phyloP scores from a whole-genome alignment of 92 coral and sea anemone genomes.

The Actinostola sp. region DNA sequence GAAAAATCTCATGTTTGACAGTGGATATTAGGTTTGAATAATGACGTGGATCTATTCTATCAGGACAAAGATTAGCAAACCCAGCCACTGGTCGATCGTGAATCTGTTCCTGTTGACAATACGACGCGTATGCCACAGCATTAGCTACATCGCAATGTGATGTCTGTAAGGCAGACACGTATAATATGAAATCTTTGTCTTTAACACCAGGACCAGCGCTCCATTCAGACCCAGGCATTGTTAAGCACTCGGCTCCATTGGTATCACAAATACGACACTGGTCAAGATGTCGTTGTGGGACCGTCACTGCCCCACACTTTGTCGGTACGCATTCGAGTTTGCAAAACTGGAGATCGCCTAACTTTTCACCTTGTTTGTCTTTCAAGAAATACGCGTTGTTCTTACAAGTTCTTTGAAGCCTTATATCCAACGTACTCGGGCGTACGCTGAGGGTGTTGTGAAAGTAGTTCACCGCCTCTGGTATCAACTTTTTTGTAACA shows the following conservation, averaged over 20 bases:
- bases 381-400: conserved; percentile 91
- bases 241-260: conserved; percentile 68
- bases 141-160: conserved; percentile 83
- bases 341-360: conserved; percentile 86
- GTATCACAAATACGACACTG: conserved; percentile 87
- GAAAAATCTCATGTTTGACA: conserved; percentile 92
- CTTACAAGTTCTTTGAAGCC: conserved; percentile 86
- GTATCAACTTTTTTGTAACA: conserved; percentile 77
- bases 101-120: conserved; percentile 95
- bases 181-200: conserved; percentile 83
- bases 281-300: conserved; percentile 84
- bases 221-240: conserved; percentile 75
- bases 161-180: conserved; percentile 93
- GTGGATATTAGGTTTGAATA: conserved; percentile 88
- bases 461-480: conserved; percentile 89
- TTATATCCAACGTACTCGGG: conserved; percentile 67
- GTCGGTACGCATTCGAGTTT: conserved; percentile 87
- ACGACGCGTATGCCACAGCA: conserved; percentile 97
- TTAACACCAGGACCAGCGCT: conserved; percentile 69
- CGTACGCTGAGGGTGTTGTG: conserved; percentile 85
- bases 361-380: conserved; percentile 52
- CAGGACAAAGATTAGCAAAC: conserved; percentile 95
- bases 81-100: conserved; percentile 97
- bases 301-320: conserved; percentile 91
- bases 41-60: conserved; percentile 82